These are phyloP conservation scores for Apteryx mantelli DNA, from an alignment of 2,113 vertebrate genomes.

Conservation along the genomic window DNA sequence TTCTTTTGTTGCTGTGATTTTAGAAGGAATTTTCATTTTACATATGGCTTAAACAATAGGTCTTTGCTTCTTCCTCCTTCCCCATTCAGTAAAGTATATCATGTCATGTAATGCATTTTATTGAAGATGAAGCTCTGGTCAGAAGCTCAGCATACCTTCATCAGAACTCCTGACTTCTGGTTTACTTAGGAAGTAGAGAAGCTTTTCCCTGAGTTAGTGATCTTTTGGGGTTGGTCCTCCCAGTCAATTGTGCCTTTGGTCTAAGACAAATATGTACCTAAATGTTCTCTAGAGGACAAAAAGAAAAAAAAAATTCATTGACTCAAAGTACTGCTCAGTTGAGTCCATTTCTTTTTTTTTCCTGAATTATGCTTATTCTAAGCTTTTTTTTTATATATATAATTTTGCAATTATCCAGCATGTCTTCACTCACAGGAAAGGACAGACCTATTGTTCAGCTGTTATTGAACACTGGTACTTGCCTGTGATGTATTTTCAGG, in stretches of 20 bases:
- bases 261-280: not conserved
- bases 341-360: not conserved
- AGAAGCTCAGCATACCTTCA: not conserved
- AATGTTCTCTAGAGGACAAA: not conserved
- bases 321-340: not conserved
- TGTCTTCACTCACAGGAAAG: constrained; percentile 86
- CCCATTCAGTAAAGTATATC: not conserved
- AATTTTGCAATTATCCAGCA: constrained; percentile 53
- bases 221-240: not conserved
- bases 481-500: constrained; percentile 90
- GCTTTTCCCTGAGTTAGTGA: not conserved
- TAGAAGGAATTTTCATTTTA: not conserved
- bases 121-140: not conserved
- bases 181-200: not conserved
- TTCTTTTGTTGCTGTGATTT: not conserved
- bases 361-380: not conserved
- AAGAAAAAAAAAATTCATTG: not conserved
- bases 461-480: constrained; percentile 86
- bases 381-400: not conserved
- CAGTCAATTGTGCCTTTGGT: not conserved
- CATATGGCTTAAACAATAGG: not conserved
- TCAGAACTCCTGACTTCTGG: not conserved
- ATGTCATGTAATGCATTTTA: not conserved
- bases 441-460: constrained; percentile 83
- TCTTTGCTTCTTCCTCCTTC: not conserved